These are phyloP conservation scores for Lagodon rhomboides DNA, from an alignment of 2,797 vertebrate species.

Conservation along the genomic window DNA sequence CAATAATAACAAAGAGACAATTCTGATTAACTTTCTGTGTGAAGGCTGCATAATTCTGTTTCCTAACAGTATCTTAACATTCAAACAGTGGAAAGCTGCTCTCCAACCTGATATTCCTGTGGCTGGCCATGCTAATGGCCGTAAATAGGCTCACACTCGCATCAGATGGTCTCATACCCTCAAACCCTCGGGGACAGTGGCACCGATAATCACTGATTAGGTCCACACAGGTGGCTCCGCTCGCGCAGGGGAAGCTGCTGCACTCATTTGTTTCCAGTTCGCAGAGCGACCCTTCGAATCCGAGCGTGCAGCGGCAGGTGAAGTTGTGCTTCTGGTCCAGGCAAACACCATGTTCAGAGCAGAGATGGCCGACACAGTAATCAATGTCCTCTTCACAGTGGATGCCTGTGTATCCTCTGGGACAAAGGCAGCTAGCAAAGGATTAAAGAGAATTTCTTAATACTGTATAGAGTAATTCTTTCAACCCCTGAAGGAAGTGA, in stretches of 20 bases:
- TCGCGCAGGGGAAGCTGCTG: conserved; percentile 84
- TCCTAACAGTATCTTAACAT: conserved; percentile 15
- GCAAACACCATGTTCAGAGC: conserved; percentile 84
- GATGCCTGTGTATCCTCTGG: conserved; percentile 79
- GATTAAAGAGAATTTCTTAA: conserved; percentile 70
- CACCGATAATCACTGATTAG: conserved; percentile 85
- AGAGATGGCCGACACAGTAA: conserved; percentile 82
- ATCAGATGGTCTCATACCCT: conserved; percentile 84
- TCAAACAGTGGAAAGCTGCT: conserved; percentile 1
- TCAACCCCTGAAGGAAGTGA: conserved; percentile 43
- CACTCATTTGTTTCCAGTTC: conserved; percentile 87
- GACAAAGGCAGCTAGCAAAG: conserved; percentile 85
- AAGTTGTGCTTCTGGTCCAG: conserved; percentile 84
- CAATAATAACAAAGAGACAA: background rate
- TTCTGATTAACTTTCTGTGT: background rate
- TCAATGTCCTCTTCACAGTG: conserved; percentile 83
- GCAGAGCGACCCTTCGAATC: conserved; percentile 86
- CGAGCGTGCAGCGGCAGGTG: conserved; percentile 83
- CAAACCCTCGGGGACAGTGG: conserved; percentile 84
- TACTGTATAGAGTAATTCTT: conserved; percentile 44
- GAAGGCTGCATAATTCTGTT: background rate
- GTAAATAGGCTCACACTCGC: conserved; percentile 52
- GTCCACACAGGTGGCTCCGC: conserved; percentile 84
- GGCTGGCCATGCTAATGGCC: conserved; percentile 23
- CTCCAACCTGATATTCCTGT: conserved; percentile 7